Percentiles rank a stretch among this genome's conserved stretches.
Evolutionary conservation across 2,888 invertebrate genomes (phyloP).

Genomic region (Sepiola atlantica): DNA sequence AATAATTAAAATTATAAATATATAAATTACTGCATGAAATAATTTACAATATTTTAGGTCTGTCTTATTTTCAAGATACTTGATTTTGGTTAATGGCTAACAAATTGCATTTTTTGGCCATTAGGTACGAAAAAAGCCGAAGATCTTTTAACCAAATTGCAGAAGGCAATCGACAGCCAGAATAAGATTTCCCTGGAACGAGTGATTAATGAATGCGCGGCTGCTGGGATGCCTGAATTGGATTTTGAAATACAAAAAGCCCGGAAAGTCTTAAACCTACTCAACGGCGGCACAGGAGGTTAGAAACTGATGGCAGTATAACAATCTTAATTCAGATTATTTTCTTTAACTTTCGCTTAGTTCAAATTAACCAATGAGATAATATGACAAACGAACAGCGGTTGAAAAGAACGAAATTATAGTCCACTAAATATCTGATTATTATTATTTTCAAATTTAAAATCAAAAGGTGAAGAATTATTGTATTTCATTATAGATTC

Average conservation of each 20-base stretch:
- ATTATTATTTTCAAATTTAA: not conserved
- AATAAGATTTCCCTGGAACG: not conserved
- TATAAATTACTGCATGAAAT: too few relatives aligned
- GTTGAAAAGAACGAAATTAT: too few relatives aligned
- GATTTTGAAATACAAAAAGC: not conserved
- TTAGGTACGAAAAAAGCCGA: not conserved
- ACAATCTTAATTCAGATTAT: not conserved
- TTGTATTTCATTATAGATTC: too few relatives aligned
- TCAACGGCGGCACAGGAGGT: slow-evolving; percentile 2
- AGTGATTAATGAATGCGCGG: not conserved
- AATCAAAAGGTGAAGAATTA: not conserved
- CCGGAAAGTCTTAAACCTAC: not conserved
- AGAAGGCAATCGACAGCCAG: not conserved
- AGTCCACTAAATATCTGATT: too few relatives aligned
- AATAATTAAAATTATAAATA: too few relatives aligned
- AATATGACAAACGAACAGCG: too few relatives aligned
- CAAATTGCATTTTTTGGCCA: not conserved
- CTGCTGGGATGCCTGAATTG: slow-evolving; percentile 36
- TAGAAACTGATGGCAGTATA: not conserved
- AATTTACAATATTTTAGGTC: not conserved
- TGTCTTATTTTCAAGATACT: not conserved
- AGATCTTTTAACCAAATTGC: not conserved
- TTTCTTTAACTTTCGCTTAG: too few relatives aligned
- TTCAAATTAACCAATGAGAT: too few relatives aligned
- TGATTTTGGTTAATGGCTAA: not conserved